Evolutionary conservation across 2,797 vertebrate species (phyloP).

Genomic region (Muscicapa comitata): DNA sequence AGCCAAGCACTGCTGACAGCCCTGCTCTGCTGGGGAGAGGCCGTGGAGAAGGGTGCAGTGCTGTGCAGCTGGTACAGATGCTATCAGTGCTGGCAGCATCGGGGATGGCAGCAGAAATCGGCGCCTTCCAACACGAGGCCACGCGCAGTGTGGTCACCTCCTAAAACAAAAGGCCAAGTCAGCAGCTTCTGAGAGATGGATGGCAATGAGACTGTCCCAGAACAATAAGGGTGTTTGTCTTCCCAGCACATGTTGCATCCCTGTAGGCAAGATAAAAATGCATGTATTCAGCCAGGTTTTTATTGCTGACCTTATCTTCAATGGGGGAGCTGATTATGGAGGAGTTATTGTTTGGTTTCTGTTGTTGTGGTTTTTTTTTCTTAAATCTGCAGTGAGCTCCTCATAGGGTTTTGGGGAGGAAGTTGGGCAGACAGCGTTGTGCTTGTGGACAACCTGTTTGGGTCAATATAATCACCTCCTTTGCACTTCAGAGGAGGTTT

Average conservation of each 20-base stretch:
- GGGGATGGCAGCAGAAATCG: background rate
- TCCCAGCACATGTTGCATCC: slow-evolving; percentile 40
- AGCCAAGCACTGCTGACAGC: background rate
- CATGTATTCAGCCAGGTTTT: slow-evolving; percentile 37
- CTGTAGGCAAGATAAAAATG: slow-evolving; percentile 53
- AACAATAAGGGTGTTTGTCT: slow-evolving; percentile 57
- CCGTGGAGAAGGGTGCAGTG: rapidly evolving
- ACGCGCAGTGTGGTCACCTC: slow-evolving; percentile 15
- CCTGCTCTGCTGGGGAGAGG: background rate
- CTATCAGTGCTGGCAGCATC: background rate
- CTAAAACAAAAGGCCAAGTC: slow-evolving; percentile 57
- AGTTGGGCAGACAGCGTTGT: background rate
- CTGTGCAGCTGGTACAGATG: background rate
- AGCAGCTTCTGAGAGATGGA: slow-evolving; percentile 37
- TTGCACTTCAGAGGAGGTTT: background rate
- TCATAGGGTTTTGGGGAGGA: background rate
- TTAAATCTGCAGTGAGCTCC: background rate
- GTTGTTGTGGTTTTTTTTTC: background rate
- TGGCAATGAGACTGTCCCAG: background rate
- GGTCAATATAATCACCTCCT: background rate
- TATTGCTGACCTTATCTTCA: slow-evolving; percentile 58
- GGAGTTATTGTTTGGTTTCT: background rate
- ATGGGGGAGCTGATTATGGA: background rate
- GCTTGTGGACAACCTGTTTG: background rate
- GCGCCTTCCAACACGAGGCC: background rate